Percentiles rank a stretch among this genome's conserved stretches.
phyloP scores from a whole-genome alignment of 2,797 vertebrate species.

The Acipenser oxyrinchus region DNA sequence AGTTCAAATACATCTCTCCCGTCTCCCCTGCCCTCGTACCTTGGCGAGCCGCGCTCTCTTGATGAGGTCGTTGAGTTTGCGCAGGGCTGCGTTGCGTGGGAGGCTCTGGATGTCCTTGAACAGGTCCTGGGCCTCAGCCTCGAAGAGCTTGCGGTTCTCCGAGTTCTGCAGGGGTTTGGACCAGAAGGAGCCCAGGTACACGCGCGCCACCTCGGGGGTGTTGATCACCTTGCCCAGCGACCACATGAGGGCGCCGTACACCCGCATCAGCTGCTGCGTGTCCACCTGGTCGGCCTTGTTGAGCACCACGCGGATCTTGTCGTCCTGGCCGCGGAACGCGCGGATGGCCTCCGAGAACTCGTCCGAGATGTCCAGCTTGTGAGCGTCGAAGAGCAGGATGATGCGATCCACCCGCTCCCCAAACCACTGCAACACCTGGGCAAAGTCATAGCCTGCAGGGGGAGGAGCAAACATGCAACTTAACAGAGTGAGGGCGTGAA shows the following conservation, averaged over 20 bases:
- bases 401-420: constrained; percentile 68
- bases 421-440: constrained; percentile 70
- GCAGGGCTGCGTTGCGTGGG: constrained; percentile 84
- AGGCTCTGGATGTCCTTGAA: constrained; percentile 90
- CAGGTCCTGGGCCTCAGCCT: constrained; percentile 86
- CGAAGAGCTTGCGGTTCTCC: constrained; percentile 85
- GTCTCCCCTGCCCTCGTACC: constrained; percentile 52
- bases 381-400: constrained; percentile 72
- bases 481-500: constrained; percentile 2
- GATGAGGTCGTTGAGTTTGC: constrained; percentile 95
- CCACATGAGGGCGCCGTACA: constrained; percentile 97
- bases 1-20: not conserved
- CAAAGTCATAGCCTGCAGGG: constrained; percentile 64
- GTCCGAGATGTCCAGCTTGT: constrained; percentile 95
- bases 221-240: constrained; percentile 94
- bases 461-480: constrained; percentile 6
- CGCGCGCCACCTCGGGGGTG: constrained; percentile 85
- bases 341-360: constrained; percentile 95
- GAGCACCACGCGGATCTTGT: constrained; percentile 93
- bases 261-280: constrained; percentile 93
- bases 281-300: constrained; percentile 97
- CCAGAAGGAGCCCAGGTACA: constrained; percentile 96
- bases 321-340: constrained; percentile 88
- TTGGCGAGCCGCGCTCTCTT: constrained; percentile 91
- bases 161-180: constrained; percentile 86